Conservation (phyloP, 2,888 invertebrate genomes). For the Drosophila siamana region DNA sequence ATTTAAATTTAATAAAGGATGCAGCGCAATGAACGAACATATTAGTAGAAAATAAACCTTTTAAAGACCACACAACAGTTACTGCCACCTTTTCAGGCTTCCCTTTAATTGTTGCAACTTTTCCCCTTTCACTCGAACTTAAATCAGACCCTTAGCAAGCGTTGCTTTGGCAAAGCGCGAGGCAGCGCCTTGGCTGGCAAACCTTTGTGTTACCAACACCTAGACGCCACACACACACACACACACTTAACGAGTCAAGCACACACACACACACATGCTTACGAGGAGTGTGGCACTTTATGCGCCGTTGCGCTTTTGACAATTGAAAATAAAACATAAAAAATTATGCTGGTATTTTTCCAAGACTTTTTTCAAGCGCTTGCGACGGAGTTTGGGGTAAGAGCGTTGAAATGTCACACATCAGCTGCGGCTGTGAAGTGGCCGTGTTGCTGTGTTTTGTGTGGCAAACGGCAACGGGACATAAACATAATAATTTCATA, state of each 20-base stretch:
- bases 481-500: conserved; percentile 60
- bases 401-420: conserved; percentile 36
- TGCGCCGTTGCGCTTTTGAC: conserved; percentile 70
- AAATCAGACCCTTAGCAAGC: conserved; percentile 13
- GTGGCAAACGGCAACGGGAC: conserved; percentile 47
- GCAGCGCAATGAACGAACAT: background rate
- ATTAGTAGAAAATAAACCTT: background rate
- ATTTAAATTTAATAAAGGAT: background rate
- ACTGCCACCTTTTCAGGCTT: conserved; percentile 12
- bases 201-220: conserved; percentile 49
- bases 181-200: conserved; percentile 49
- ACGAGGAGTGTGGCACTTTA: conserved; percentile 75
- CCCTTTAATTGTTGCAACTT: conserved; percentile 57
- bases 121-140: conserved; percentile 14
- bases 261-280: conserved; percentile 36
- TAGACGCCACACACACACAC: conserved; percentile 27
- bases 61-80: background rate
- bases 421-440: conserved; percentile 39
- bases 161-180: conserved; percentile 56
- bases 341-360: conserved; percentile 55
- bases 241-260: conserved; percentile 23
- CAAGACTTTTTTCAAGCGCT: conserved; percentile 50
- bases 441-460: conserved; percentile 45
- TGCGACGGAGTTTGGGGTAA: background rate
- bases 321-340: conserved; percentile 59